Evolutionary conservation across 1,140 invertebrate genomes (phyloP), one percentile per base, ranked within the genome.

Genomic region (Diprion similis): DNA sequence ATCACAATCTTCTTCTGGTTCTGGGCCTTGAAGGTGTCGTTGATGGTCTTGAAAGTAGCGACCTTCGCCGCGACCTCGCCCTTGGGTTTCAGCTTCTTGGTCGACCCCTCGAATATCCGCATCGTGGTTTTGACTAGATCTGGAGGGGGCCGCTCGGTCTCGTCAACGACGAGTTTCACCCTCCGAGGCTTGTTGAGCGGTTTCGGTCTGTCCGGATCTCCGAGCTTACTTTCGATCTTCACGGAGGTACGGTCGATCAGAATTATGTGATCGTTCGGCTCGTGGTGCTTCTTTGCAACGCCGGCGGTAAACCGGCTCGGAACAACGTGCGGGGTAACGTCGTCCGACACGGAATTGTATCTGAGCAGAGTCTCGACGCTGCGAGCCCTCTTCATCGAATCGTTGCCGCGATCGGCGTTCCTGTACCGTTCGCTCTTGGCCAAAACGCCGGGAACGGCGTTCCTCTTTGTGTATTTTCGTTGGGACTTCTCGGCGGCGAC

Each of bases 61-160:
- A 93, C 91, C 81, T 93, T 92, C 19, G 88, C 91, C 17, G 92
- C 91, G 0, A 92, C 92, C 15, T 92, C 91, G 17, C 91, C 91
- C 11, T 90, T 91, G 8, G 89, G 89, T 47, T 89, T 90, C 71
- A 83, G 77, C 78, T 80, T 87, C 78, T 81, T 89, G n/a, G 92
- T 89, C 8, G 91, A 89, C 46, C 91, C 90, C 84, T 97, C 95
- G 85, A 97, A 97, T 80, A 96, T 93, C 78, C 93, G 91, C 75
- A 95, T 90, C 1, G 94, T 93, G 66, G 95, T 94, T 80, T 95
- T 95, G 59, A 97, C 95, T 67, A 95, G 91, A 90, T 96, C 95
- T 1, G 93, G 92, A 3, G 95, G 94, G 2, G 95, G 95, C 18
- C 95, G 90, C 77, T 96, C 95, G 0, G 92, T 92, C 65, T 95